phyloP scores from a whole-genome alignment of 2,888 invertebrate species.

The Epinotia demarniana region DNA sequence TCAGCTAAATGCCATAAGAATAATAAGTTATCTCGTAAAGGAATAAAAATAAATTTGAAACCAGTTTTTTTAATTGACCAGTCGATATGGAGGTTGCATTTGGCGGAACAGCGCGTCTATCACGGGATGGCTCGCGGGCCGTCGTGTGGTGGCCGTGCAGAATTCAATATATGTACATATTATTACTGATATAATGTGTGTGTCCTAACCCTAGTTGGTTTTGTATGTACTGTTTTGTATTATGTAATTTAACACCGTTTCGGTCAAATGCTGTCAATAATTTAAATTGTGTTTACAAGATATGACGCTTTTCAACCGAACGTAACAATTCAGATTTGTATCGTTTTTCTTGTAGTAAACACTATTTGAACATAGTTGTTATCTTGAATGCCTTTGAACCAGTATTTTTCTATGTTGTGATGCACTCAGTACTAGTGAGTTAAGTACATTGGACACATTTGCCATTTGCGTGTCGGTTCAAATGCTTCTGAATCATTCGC shows the following conservation, averaged over 20 bases:
- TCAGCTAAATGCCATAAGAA: neutral
- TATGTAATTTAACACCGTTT: neutral
- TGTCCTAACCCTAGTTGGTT: neutral
- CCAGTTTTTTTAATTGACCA: neutral
- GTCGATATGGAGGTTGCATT: neutral
- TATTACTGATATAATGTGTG: neutral
- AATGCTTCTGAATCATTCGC: slow-evolving; percentile 4
- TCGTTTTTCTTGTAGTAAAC: neutral
- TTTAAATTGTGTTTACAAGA: too few species aligned
- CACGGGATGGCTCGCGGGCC: too few species aligned
- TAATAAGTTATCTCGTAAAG: neutral
- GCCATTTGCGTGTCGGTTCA: slow-evolving; percentile 17
- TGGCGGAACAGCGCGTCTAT: too few species aligned
- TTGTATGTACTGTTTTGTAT: slow-evolving; percentile 2
- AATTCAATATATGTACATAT: neutral
- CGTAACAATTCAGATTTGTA: too few species aligned
- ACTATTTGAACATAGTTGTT: neutral
- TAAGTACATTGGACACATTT: slow-evolving; percentile 29
- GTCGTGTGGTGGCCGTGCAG: too few species aligned
- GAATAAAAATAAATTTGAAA: neutral
- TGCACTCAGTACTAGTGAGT: slow-evolving; percentile 22
- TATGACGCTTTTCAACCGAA: too few species aligned
- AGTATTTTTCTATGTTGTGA: slow-evolving; percentile 39
- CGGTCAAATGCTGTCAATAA: neutral
- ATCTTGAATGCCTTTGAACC: slow-evolving; percentile 15